Conservation (phyloP, 2,113 vertebrate species). For the Fulica atra region DNA sequence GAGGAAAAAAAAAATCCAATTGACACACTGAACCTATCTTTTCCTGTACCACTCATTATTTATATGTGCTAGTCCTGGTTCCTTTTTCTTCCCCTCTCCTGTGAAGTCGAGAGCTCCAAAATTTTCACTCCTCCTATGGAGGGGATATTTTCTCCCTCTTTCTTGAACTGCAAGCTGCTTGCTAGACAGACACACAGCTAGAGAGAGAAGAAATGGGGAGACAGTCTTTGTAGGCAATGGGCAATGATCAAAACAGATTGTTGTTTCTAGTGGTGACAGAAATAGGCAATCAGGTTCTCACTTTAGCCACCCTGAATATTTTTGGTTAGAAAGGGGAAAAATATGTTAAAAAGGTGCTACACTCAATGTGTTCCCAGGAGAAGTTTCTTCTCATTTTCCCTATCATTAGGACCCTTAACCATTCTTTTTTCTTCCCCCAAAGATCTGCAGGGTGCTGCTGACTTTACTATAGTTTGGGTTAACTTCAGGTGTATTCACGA, state of each 20-base stretch:
- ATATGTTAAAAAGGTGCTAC: not conserved
- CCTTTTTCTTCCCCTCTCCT: not conserved
- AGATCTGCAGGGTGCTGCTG: not conserved
- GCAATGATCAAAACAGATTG: not conserved
- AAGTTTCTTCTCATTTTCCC: not conserved
- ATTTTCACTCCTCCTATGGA: not conserved
- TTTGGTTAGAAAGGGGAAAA: not conserved
- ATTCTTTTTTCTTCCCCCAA: accelerated
- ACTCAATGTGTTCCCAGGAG: not conserved
- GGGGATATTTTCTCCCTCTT: not conserved
- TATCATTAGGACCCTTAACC: not conserved
- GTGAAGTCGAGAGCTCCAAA: not conserved
- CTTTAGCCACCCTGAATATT: not conserved
- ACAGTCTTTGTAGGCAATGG: not conserved
- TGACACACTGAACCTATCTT: not conserved
- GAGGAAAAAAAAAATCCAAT: accelerated
- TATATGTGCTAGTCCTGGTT: not conserved
- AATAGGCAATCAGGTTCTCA: not conserved
- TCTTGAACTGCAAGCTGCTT: not conserved
- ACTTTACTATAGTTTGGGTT: not conserved
- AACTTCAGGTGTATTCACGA: not conserved
- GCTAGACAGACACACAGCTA: not conserved
- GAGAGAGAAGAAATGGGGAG: not conserved
- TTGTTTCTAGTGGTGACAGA: conserved; percentile 5
- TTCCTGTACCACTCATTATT: not conserved